Percentiles rank a stretch among this genome's conserved stretches.
phyloP scores from a whole-genome alignment of 2,888 invertebrate genomes.

The Taphrorychus bicolor region DNA sequence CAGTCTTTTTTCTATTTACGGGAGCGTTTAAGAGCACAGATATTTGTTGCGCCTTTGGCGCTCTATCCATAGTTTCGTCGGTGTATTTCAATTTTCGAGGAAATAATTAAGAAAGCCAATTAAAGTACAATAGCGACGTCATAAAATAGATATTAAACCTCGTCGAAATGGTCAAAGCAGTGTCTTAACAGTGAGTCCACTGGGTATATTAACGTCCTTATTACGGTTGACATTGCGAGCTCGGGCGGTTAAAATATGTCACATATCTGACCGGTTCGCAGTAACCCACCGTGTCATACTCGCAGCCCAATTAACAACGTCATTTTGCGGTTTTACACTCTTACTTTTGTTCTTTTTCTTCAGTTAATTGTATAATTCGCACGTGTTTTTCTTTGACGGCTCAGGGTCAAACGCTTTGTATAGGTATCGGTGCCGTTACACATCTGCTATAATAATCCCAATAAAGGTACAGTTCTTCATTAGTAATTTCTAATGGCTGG shows the following conservation, averaged over 20 bases:
- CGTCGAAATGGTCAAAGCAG: conserved; percentile 28
- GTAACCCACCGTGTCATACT: conserved; percentile 56
- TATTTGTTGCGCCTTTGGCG: not conserved
- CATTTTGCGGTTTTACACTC: conserved; percentile 49
- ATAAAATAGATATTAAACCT: conserved; percentile 35
- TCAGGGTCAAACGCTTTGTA: not conserved
- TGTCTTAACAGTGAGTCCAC: conserved; percentile 24
- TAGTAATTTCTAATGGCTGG: not conserved
- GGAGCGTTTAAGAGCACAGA: not conserved
- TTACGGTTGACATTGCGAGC: conserved; percentile 51
- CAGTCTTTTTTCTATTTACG: not conserved
- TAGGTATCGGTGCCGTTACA: too few species aligned
- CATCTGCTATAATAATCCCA: too few species aligned
- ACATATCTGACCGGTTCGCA: conserved; percentile 54
- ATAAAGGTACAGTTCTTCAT: too few species aligned
- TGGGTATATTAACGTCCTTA: conserved; percentile 53
- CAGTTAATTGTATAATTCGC: conserved; percentile 44
- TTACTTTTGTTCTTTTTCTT: conserved; percentile 46
- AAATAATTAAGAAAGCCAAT: conserved; percentile 32
- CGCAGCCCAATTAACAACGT: conserved; percentile 53
- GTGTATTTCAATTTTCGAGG: conserved; percentile 7
- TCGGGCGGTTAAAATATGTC: conserved; percentile 56
- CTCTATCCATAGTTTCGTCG: not conserved
- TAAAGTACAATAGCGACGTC: conserved; percentile 17
- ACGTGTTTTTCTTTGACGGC: conserved; percentile 13